These are phyloP conservation scores for Drosophila lini DNA, from an alignment of 1,140 invertebrate genomes.

Conservation along the genomic window DNA sequence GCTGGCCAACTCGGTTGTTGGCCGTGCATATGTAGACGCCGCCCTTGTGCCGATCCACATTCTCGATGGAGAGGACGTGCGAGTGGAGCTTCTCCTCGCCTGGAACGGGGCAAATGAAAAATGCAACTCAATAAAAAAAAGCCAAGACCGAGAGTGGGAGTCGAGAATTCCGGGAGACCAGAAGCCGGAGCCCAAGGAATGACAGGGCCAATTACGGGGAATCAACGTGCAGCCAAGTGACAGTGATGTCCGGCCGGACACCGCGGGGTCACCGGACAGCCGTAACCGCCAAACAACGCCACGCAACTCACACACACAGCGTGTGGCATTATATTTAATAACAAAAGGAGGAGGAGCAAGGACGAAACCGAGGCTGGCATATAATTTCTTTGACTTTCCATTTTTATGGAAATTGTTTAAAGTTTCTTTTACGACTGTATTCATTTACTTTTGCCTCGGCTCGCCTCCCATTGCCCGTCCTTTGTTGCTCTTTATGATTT, in stretches of 20 bases:
- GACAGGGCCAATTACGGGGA: conserved; percentile 76
- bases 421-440: conserved; percentile 69
- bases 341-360: conserved; percentile 54
- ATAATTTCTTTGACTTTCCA: conserved; percentile 77
- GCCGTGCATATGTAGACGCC: conserved; percentile 88
- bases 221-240: conserved; percentile 50
- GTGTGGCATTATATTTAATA: conserved; percentile 73
- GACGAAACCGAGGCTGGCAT: conserved; percentile 18
- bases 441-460: conserved; percentile 58
- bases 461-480: conserved; percentile 21
- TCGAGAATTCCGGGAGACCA: conserved; percentile 12
- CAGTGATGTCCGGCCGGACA: conserved; percentile 32
- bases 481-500: conserved; percentile 70
- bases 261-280: conserved; percentile 14
- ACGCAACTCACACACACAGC: conserved; percentile 8
- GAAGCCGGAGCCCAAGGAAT: conserved; percentile 40
- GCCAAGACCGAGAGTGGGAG: conserved; percentile 19
- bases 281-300: conserved; percentile 23
- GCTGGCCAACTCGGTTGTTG: conserved; percentile 87
- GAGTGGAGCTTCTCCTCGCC: conserved; percentile 85
- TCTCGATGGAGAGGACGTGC: conserved; percentile 85
- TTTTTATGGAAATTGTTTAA: conserved; percentile 83
- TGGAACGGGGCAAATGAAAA: conserved; percentile 61
- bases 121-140: conserved; percentile 67
- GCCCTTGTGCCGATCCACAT: conserved; percentile 86